phyloP scores from a whole-genome alignment of 2,888 invertebrate species.

The Andrena haemorrhoa region DNA sequence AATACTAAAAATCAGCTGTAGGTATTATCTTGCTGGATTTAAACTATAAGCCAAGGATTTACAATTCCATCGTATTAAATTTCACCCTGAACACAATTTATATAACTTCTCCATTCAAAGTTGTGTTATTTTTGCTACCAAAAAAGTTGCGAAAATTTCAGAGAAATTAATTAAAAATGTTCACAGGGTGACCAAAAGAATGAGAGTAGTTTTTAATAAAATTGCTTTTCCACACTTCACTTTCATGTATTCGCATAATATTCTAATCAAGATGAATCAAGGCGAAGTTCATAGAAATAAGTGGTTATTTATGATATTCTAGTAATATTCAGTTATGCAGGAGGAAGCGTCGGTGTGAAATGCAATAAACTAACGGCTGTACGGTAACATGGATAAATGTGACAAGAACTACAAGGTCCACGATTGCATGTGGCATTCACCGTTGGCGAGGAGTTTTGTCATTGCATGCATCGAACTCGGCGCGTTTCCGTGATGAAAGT shows the following conservation, averaged over 20 bases:
- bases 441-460: neutral
- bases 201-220: too few relatives aligned
- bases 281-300: neutral
- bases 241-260: neutral
- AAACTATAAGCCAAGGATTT: too few relatives aligned
- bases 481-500: neutral
- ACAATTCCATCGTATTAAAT: too few relatives aligned
- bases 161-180: too few relatives aligned
- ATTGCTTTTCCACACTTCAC: too few relatives aligned
- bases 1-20: too few relatives aligned
- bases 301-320: neutral
- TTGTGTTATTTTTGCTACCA: too few relatives aligned
- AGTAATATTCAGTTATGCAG: neutral
- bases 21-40: too few relatives aligned
- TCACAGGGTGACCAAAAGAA: too few relatives aligned
- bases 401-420: slow-evolving; percentile 15
- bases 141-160: too few relatives aligned
- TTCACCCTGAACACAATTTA: too few relatives aligned
- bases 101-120: too few relatives aligned
- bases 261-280: neutral
- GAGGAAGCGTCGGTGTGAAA: neutral
- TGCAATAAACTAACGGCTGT: neutral
- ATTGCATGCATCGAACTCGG: neutral
- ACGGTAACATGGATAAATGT: neutral
- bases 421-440: neutral